A percentile compares a stretch with the other conserved stretches of the same genome.
Conservation (phyloP, 2,113 vertebrate species). For the Oplegnathus fasciatus region DNA sequence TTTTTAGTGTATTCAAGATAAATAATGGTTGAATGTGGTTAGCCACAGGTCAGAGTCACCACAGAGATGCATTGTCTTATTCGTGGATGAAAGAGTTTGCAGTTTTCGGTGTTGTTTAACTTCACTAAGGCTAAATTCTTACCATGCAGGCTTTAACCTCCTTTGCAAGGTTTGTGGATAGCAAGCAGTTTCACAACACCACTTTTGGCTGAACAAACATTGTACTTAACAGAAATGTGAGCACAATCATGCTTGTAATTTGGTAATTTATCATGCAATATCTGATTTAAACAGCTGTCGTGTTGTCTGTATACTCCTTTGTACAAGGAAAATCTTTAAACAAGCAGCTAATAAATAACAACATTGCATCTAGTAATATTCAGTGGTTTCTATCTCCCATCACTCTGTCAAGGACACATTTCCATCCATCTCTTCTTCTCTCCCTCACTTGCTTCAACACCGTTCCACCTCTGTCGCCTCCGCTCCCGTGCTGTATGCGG, state of each 20-base stretch:
- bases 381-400: background rate
- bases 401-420: constrained; percentile 13
- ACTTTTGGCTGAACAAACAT: background rate
- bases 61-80: background rate
- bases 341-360: constrained; percentile 24
- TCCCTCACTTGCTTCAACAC: background rate
- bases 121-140: background rate
- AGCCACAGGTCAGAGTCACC: background rate
- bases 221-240: background rate
- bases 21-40: background rate
- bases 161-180: background rate
- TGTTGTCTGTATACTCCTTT: background rate
- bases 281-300: background rate
- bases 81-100: background rate
- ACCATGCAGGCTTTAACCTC: background rate
- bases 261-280: background rate
- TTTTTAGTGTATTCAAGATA: background rate
- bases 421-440: background rate
- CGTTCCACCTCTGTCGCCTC: constrained; percentile 2
- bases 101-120: background rate
- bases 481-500: background rate
- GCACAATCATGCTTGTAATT: background rate
- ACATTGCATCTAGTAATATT: background rate
- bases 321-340: background rate
- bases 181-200: background rate